Evolutionary conservation across 2,797 vertebrate genomes (phyloP).

Genomic region (Darevskia nairensis): DNA sequence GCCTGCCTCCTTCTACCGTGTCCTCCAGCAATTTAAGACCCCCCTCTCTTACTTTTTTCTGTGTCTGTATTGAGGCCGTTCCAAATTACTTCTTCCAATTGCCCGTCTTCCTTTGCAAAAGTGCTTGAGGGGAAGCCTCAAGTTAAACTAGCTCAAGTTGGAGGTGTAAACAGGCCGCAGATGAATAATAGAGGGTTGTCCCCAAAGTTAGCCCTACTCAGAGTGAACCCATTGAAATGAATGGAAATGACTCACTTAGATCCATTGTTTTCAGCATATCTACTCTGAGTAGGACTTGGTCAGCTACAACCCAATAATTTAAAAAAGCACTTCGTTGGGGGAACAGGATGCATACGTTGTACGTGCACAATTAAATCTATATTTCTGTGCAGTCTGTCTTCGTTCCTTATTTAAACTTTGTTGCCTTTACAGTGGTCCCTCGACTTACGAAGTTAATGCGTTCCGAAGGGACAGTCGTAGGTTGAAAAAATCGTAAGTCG

Average conservation of each 20-base stretch:
- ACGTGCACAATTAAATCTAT: not conserved
- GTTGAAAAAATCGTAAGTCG: no score
- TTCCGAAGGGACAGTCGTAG: no score
- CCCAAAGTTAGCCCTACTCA: no score
- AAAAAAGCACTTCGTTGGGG: fast-evolving
- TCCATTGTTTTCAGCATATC: no score
- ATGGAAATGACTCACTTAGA: no score
- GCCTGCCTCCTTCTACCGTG: fast-evolving
- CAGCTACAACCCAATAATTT: no score
- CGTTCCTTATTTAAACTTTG: not conserved
- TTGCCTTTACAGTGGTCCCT: no score
- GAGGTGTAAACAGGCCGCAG: not conserved
- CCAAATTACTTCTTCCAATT: not conserved
- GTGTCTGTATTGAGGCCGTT: not conserved
- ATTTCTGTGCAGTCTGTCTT: not conserved
- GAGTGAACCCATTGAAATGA: no score
- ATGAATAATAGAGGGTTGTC: not conserved
- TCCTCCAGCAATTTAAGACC: fast-evolving
- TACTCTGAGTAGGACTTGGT: no score
- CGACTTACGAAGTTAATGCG: no score
- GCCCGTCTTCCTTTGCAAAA: not conserved
- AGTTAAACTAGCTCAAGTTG: no score
- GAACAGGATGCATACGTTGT: not conserved
- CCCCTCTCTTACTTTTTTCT: not conserved
- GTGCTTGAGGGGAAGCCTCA: not conserved